These are phyloP conservation scores for Pseudorhiza aurosa DNA, from an alignment of 30 jellyfish, hydroid and myxozoan genomes.

Conservation along the genomic window DNA sequence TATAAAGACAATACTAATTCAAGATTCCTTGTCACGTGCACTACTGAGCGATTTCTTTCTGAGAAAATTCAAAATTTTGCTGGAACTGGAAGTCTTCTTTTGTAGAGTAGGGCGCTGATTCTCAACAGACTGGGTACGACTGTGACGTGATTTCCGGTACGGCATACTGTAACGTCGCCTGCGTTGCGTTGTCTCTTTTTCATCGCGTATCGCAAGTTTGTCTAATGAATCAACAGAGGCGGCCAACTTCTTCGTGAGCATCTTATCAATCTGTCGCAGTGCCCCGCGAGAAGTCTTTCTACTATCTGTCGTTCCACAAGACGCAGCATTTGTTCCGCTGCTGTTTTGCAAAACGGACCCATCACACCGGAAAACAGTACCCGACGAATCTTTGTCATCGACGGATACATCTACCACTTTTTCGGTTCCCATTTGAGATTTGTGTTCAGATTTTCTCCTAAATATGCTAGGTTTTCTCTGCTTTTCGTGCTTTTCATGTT, in stretches of 20 bases:
- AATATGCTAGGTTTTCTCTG: conserved; percentile 23
- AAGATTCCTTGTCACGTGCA: conserved; percentile 38
- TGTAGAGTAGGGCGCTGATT: conserved; percentile 46
- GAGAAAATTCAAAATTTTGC: conserved; percentile 43
- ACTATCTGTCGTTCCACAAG: background rate
- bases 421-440: background rate
- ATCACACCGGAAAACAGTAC: background rate
- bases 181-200: background rate
- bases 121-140: conserved; percentile 56
- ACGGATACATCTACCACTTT: background rate
- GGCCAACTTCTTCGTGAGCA: conserved; percentile 24
- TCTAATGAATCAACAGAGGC: conserved; percentile 63
- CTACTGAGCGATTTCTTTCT: conserved; percentile 28
- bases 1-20: background rate
- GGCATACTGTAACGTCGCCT: conserved; percentile 66
- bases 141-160: conserved; percentile 31
- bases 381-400: background rate
- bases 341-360: background rate
- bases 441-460: conserved; percentile 42
- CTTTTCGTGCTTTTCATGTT: conserved; percentile 13
- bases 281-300: background rate
- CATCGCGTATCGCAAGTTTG: conserved; percentile 40
- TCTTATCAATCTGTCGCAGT: background rate
- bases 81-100: conserved; percentile 31
- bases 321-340: background rate